Evolutionary conservation across 2,113 vertebrate species (phyloP).

Genomic region (Phalacrocorax carbo): DNA sequence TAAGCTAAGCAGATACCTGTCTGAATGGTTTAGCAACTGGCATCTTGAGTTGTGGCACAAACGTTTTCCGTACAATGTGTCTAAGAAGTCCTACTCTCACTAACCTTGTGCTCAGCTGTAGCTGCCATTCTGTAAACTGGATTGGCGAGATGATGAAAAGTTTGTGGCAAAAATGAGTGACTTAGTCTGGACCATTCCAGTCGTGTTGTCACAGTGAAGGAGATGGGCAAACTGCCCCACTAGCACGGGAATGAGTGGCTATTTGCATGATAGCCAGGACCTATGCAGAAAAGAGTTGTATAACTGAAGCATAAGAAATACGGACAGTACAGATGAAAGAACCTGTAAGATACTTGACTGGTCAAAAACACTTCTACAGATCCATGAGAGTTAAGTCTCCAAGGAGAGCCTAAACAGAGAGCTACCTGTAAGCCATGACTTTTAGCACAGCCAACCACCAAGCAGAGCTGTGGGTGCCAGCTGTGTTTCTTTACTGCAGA

Average conservation of each 20-base stretch:
- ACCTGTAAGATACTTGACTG: fast-evolving
- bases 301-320: background rate
- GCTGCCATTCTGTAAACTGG: background rate
- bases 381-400: background rate
- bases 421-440: background rate
- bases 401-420: background rate
- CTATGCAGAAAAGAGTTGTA: background rate
- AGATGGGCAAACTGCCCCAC: background rate
- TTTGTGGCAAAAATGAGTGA: background rate
- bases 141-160: background rate
- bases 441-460: background rate
- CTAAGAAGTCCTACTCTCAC: background rate
- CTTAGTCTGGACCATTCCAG: background rate
- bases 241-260: background rate
- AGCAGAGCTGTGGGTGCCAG: background rate
- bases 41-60: background rate
- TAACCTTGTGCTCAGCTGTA: background rate
- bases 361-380: background rate
- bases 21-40: background rate
- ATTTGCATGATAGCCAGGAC: background rate
- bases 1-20: background rate
- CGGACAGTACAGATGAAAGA: background rate
- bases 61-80: background rate
- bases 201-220: background rate
- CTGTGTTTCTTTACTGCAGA: background rate